Percentiles rank a stretch among this genome's conserved stretches.
Evolutionary conservation across 1,140 invertebrate genomes (phyloP).

Genomic region (Sarcophaga peregrina): DNA sequence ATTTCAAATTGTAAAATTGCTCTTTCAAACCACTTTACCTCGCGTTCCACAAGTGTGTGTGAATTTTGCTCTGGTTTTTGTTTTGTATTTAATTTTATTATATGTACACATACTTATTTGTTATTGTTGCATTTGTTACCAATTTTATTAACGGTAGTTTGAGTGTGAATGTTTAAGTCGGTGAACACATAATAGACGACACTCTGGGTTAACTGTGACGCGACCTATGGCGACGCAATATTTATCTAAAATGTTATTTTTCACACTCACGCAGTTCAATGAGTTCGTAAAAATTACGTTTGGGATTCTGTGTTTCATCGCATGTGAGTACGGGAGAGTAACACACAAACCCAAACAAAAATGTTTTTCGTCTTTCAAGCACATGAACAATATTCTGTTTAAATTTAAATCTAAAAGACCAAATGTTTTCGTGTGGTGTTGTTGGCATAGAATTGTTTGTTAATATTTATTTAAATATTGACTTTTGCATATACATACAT

Average conservation of each 20-base stretch:
- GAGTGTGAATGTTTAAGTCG: not conserved
- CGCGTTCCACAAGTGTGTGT: no score
- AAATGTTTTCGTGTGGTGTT: constrained; percentile 31
- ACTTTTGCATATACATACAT: no score
- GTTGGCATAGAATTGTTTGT: not conserved
- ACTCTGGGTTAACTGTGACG: constrained; percentile 42
- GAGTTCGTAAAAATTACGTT: constrained; percentile 66
- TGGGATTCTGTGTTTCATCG: constrained; percentile 63
- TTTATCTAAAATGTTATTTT: constrained; percentile 67
- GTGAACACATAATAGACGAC: constrained; percentile 29
- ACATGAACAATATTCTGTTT: not conserved
- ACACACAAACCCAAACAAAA: not conserved
- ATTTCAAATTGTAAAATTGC: no score
- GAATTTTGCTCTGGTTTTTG: no score
- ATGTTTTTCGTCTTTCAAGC: not conserved
- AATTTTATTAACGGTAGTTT: not conserved
- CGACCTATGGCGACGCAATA: constrained; percentile 55
- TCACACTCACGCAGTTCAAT: constrained; percentile 67
- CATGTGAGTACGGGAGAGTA: not conserved
- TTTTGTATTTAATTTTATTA: constrained; percentile 1
- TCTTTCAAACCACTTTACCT: no score
- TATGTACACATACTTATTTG: not conserved
- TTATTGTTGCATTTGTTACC: constrained; percentile 28
- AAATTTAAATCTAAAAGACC: constrained; percentile 34
- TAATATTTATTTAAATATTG: not conserved